A percentile compares a stretch with the other conserved stretches of the same genome.
Conservation (phyloP, 1,140 invertebrate species). For the Cotesia typhae region DNA sequence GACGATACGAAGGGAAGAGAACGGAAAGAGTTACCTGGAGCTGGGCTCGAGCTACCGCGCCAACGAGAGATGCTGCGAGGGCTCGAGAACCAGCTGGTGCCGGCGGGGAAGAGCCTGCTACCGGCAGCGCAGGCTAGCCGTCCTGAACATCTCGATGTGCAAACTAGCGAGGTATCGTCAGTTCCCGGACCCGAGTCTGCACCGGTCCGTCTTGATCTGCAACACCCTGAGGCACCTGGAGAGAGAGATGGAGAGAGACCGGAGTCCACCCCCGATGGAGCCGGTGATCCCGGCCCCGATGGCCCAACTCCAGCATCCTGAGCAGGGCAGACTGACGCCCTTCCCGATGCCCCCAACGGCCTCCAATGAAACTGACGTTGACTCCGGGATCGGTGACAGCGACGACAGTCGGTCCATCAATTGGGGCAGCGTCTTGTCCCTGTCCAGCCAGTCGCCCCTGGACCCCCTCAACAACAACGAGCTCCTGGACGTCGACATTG, state of each 20-base stretch:
- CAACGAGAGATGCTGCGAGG: slow-evolving; percentile 77
- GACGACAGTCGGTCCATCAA: slow-evolving; percentile 81
- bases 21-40: slow-evolving; percentile 89
- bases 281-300: slow-evolving; percentile 58
- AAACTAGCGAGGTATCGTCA: slow-evolving; percentile 89
- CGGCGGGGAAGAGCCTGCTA: slow-evolving; percentile 79
- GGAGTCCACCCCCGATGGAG: slow-evolving; percentile 62
- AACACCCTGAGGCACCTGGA: slow-evolving; percentile 92
- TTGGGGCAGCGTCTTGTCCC: slow-evolving; percentile 88
- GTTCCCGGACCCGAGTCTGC: slow-evolving; percentile 88
- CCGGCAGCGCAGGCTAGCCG: slow-evolving; percentile 83
- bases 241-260: slow-evolving; percentile 86
- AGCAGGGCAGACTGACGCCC: slow-evolving; percentile 72
- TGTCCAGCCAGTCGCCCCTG: slow-evolving; percentile 83
- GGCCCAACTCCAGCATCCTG: slow-evolving; percentile 61
- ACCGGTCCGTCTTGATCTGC: slow-evolving; percentile 92
- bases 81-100: slow-evolving; percentile 79
- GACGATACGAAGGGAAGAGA: slow-evolving; percentile 86
- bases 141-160: slow-evolving; percentile 91
- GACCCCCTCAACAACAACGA: slow-evolving; percentile 85
- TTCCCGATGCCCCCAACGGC: slow-evolving; percentile 67
- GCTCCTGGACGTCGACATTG: slow-evolving; percentile 70
- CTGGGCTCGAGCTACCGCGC: slow-evolving; percentile 74
- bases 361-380: slow-evolving; percentile 70
- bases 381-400: slow-evolving; percentile 81